Base-by-base conservation (phyloP, 2,113 vertebrate species). In the Epinephelus lanceolatus region DNA sequence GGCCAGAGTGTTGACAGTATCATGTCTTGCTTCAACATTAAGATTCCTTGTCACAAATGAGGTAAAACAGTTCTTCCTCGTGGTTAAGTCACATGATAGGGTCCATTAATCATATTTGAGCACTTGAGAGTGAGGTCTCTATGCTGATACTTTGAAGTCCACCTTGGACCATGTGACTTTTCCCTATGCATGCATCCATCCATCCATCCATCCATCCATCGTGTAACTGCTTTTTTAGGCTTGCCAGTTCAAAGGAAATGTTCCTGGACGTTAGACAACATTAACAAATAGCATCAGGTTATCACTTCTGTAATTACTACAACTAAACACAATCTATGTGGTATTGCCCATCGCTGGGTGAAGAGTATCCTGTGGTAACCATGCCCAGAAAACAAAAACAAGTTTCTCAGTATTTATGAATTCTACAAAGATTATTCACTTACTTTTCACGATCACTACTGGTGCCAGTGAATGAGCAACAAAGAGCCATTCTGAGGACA, bases 401-500 rank as follows among this genome's bases (percentile, higher is more conserved):
- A 11, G 21, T 25, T 12, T 56, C 19, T 56, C 4, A 25, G 1
- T 61, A 8, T 52, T 47, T 51, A 13, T 45, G 2, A 37, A 21
- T n/a, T 18, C n/a, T 40, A 21, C 53, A 17, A 11, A 25, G 5
- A 67, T 78, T 15, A 37, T 59, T 63, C 47, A 86, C 84, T 93
- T 92, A 97, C 97, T 0, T 80, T 21, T 80, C 78, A 27, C 88
- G 62, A 23, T 85, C 90, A 5, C 80, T 60, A 30, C 6, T 33
- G 5, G 74, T 80, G 21, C 30, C 53, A 33, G 3, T 9, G 15
- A 60, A 83, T 27, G 84, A 89, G 30, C 81, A 78, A 80, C 93
- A 96, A 30, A 85, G 95, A 66, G 66, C 86, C 81, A 98, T 95
- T 89, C 67, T 91, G 27, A 97, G 91, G 12, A 97, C 13, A 17